phyloP scores from a whole-genome alignment of 2,888 invertebrate species.

The Tethea ocularis region DNA sequence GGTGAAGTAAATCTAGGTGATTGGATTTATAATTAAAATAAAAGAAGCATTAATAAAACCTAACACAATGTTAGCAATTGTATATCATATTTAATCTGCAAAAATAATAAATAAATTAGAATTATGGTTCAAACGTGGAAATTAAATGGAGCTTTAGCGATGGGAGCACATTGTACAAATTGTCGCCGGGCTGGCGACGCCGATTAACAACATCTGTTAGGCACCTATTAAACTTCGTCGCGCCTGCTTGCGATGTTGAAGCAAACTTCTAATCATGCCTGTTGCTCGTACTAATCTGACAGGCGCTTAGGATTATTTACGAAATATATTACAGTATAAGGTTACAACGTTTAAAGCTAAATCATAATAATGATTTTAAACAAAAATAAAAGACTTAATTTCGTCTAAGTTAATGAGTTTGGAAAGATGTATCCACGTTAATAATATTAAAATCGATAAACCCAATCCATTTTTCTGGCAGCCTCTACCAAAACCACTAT shows the following conservation, averaged over 20 bases:
- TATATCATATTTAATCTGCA: not conserved
- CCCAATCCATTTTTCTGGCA: constrained; percentile 5
- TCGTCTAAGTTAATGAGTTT: too few species aligned
- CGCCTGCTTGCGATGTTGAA: constrained; percentile 50
- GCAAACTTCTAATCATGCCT: constrained; percentile 54
- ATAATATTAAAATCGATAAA: not conserved
- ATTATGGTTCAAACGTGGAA: not conserved
- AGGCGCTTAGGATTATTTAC: constrained; percentile 32
- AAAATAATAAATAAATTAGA: not conserved
- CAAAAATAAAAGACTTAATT: too few species aligned
- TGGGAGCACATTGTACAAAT: not conserved
- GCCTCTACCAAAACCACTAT: not conserved
- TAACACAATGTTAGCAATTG: not conserved
- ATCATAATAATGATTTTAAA: too few species aligned
- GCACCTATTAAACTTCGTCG: constrained; percentile 25
- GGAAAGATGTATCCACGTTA: too few species aligned
- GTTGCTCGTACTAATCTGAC: constrained; percentile 52
- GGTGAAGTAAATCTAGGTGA: too few species aligned
- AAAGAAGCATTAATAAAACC: not conserved
- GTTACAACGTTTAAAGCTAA: too few species aligned
- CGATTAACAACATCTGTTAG: constrained; percentile 47
- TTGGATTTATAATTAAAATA: too few species aligned
- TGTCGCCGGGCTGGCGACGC: constrained; percentile 14
- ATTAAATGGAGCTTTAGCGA: not conserved
- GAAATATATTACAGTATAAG: constrained; percentile 2